Conservation (phyloP, 2,113 vertebrate species). For the Cyphomyrus discorhynchus region DNA sequence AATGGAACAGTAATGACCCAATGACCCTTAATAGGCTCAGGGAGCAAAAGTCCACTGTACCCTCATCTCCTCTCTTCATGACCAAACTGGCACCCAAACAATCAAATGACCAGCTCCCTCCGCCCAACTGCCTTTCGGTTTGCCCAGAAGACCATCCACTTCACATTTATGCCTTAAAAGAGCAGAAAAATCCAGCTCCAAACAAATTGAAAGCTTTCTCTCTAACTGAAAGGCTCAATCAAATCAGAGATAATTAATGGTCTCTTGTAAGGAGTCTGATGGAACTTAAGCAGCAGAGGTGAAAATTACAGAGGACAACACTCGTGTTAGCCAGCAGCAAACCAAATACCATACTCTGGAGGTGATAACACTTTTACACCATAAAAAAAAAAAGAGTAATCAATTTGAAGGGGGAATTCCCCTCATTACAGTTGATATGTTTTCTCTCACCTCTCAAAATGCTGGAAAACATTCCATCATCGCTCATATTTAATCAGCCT, state of each 20-base stretch:
- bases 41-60: not conserved
- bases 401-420: constrained; percentile 9
- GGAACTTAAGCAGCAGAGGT: not conserved
- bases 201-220: not conserved
- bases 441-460: constrained; percentile 8
- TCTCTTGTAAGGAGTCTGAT: not conserved
- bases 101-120: not conserved
- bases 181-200: not conserved
- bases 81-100: not conserved
- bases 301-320: not conserved
- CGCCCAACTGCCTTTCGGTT: not conserved
- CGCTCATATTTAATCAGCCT: not conserved
- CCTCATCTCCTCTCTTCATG: not conserved
- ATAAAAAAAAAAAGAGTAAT: not conserved
- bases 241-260: not conserved
- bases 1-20: not conserved
- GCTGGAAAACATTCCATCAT: not conserved
- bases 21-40: not conserved
- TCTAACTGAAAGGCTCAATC: not conserved
- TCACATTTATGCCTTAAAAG: not conserved
- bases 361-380: not conserved
- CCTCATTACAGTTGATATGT: not conserved
- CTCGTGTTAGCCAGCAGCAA: not conserved
- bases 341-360: not conserved
- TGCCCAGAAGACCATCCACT: not conserved